Base-by-base conservation (phyloP, 1,140 invertebrate genomes). In the Sitobion miscanthi region DNA sequence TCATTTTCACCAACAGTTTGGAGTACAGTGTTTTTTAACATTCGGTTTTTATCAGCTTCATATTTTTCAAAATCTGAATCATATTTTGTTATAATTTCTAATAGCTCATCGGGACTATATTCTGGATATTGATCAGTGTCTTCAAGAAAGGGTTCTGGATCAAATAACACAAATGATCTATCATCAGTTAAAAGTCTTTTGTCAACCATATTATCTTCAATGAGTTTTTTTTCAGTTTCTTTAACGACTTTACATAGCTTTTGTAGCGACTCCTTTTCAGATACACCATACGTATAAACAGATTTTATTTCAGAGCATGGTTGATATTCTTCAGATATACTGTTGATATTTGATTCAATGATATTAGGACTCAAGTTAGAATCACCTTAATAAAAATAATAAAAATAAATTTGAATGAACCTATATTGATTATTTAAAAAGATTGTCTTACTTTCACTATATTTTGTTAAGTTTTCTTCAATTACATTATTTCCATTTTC, bases 81-180 rank as follows among this genome's bases (percentile, higher is more conserved):
- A 54, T 86, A 93, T 1, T 93, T 93, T 52, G n/a, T 93, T 21
- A 93, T 42, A 20, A 93, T 93, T 0, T 93, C 91, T 6, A 86
- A 2, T 2, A 93, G 21, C 0, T 93, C 91, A 30, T 93, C 47
- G 3, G 49, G 21, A 93, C 35, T 93, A 45, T 86, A 93, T 86
- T 93, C 45, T 23, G 7, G 42, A 57, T 86, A 57, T 9, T 85
- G 35, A 17, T 52, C 91, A 23, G 23, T 83, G 21, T 57, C 52
- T n/a, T 93, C 25, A n/a, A 93, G 49, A 45, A 42, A 83, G 5
- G 91, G 52, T 86, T 86, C 82, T 57, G 91, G 91, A 85, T 93
- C 91, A 86, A 93, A 93, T 52, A 93, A 93, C 35, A 93, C 49
- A 93, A 57, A 93, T 21, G 91, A 93, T 54, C 91, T 52, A 20